phyloP scores from a whole-genome alignment of 2,888 invertebrate genomes.

The Megamerina dolium region DNA sequence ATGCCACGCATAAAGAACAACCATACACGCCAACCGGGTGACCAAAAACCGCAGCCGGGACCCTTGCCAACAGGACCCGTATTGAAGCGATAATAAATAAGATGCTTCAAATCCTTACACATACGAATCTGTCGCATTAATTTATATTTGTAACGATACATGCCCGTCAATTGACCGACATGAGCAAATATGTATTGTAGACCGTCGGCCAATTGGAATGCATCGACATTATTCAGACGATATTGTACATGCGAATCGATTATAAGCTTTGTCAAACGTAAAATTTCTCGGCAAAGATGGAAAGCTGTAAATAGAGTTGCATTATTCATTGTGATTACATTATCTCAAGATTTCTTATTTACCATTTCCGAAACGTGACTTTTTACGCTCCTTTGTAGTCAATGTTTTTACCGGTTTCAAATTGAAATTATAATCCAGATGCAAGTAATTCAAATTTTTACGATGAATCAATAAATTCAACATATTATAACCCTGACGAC shows the following conservation, averaged over 20 bases:
- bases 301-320: conserved; percentile 62
- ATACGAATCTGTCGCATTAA: conserved; percentile 98
- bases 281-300: conserved; percentile 97
- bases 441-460: conserved; percentile 98
- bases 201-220: conserved; percentile 96
- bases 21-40: conserved; percentile 99
- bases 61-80: conserved; percentile 98
- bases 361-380: conserved; percentile 94
- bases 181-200: conserved; percentile 99
- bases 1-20: conserved; percentile 99
- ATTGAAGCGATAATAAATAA: conserved; percentile 98
- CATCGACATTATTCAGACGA: conserved; percentile 97
- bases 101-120: conserved; percentile 99
- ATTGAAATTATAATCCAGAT: conserved; percentile 99
- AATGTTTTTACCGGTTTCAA: conserved; percentile 98
- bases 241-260: conserved; percentile 99
- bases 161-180: conserved; percentile 98
- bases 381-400: conserved; percentile 98
- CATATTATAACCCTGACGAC: conserved; percentile 99
- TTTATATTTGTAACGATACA: conserved; percentile 99
- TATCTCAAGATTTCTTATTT: conserved; percentile 28
- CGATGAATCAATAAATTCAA: conserved; percentile 96
- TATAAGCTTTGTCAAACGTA: conserved; percentile 95
- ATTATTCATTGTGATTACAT: neutral
- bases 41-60: conserved; percentile 98